These are phyloP conservation scores for Sinodicranocentrus sp. DNA, from an alignment of 2,888 invertebrate species.

Conservation along the genomic window DNA sequence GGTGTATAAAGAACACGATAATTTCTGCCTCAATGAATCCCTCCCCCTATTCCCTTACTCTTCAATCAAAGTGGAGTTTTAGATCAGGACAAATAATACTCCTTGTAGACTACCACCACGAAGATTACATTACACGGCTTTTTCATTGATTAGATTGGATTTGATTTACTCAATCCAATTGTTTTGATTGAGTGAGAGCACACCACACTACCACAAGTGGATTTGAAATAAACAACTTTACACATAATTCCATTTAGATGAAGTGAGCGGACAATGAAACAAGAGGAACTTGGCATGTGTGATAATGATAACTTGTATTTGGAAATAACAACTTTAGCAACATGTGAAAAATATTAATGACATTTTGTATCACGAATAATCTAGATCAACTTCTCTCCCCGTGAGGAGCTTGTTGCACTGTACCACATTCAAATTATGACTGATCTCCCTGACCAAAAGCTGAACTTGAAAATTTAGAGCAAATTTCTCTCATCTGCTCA, in stretches of 20 bases:
- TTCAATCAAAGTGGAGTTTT: slow-evolving; percentile 43
- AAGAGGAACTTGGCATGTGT: neutral
- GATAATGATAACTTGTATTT: slow-evolving; percentile 17
- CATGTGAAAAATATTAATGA: neutral
- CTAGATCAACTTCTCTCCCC: neutral
- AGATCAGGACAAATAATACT: too few relatives aligned
- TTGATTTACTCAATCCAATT: neutral
- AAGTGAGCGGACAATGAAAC: neutral
- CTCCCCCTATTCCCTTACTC: slow-evolving; percentile 16
- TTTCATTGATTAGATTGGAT: slow-evolving; percentile 1
- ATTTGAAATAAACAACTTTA: slow-evolving; percentile 27
- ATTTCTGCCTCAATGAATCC: slow-evolving; percentile 49
- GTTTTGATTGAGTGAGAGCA: slow-evolving; percentile 1
- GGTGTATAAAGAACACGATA: slow-evolving; percentile 49
- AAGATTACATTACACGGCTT: neutral
- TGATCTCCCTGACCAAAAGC: neutral
- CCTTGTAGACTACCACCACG: neutral
- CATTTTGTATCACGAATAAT: neutral
- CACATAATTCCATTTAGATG: slow-evolving; percentile 53
- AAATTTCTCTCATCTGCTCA: neutral
- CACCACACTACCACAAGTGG: slow-evolving; percentile 20
- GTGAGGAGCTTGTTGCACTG: neutral
- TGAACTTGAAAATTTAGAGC: neutral
- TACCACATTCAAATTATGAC: neutral
- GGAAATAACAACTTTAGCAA: slow-evolving; percentile 14